Evolutionary conservation across 2,113 vertebrate species (phyloP), one percentile per base, ranked within the genome.

Genomic region (Stigmatopora argus): DNA sequence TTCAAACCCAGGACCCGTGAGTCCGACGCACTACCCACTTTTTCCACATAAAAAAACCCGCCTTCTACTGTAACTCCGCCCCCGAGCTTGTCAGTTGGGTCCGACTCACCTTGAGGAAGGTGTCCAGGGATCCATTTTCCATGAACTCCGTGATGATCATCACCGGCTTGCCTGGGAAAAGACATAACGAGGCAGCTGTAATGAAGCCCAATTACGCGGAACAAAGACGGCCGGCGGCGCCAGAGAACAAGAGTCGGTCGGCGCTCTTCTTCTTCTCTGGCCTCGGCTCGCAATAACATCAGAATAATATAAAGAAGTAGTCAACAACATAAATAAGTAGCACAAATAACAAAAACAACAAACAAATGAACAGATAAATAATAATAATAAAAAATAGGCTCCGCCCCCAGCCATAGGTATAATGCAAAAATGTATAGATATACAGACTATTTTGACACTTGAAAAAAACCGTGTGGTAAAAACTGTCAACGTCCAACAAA

Each of bases 121-220:
- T 94, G 89, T 98, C 95, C 90, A 98, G 88, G 13, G 96, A 97
- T 63, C 95, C 96, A 0, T 98, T 98, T 85, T 98, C 96, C 96
- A 98, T 98, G 90, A 95, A 98, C 73, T 98, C 96, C 0, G 96
- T 98, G 84, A 98, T 94, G 85, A 98, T 98, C 96, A 98, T 98
- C 85, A 98, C 96, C 0, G 95, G 96, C 68, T 96, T 92, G 71
- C 95, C 92, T 93, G 70, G 41, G 64, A 49, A 70, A 63, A 62
- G 48, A 86, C 62, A 84, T 31, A 68, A 78, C 44, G 75, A 67
- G 67, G 61, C 60, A 47, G 65, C 44, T 62, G 56, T 85, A 85
- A 69, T 41, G 44, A 71, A 17, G 68, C 58, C 55, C 38, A 66
- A 73, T 74, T 59, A 81, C 57, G 57, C 70, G 59, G 26, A 69